Base-by-base conservation (phyloP, 2,888 invertebrate genomes). In the Punctoribates punctum region DNA sequence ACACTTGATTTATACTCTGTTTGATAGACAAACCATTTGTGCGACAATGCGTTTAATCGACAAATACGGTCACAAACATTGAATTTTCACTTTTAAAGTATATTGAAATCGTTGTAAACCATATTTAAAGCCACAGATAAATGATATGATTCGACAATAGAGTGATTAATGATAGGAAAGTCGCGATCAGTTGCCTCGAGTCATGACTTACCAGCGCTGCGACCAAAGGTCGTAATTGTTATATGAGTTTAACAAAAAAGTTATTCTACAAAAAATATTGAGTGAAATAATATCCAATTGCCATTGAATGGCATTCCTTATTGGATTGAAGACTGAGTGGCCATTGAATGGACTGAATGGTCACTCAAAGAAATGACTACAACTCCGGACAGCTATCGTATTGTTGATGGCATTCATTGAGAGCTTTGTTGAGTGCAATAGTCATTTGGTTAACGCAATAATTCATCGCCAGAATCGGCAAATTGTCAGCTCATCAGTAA, bases 391-490 rank as follows among this genome's bases (percentile, higher is more conserved):
- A 54, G 6, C 5, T 54, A 8, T 15, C 54, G 23, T 54, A 54
- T 54, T 54, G 54, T 54, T 54, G 54, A 54, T 54, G 54, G 23
- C 54, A 62, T 62, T 62, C 27, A 27, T 29, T 27, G 8, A 29
- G 15, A 23, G 13, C 23, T 8, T 6, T 62, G 17, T 5, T 51
- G 51, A 25, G 3, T 4, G 25, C 20, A 8, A 57, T 29, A 29
- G 20, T 27, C 29, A 29, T 15, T 20, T 11, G 17, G 20, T 27
- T 27, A 20, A 62, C 27, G 62, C 29, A 27, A 62, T 62, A 67
- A 38, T 67, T 67, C 67, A 67, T 67, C 38, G 34, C 5, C n/a
- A 67, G n/a, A n/a, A n/a, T n/a, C n/a, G n/a, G n/a, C n/a, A 67
- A 67, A 9, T 38, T 67, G 67, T 65, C 65, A 65, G 65, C 29